Evolutionary conservation across 2,113 vertebrate species (phyloP).

Genomic region (Sorex araneus): DNA sequence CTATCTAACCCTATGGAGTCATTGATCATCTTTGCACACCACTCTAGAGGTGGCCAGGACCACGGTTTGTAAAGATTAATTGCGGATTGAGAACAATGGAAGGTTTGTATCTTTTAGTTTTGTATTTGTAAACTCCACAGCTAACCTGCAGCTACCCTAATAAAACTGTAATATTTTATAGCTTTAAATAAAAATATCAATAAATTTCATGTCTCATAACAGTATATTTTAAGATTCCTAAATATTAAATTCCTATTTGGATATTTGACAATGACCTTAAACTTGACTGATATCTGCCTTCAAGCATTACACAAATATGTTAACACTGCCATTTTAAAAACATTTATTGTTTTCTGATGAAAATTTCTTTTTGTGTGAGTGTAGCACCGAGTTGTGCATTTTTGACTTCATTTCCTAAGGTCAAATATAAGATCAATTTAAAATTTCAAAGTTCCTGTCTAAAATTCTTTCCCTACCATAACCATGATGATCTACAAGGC

Average conservation of each 20-base stretch:
- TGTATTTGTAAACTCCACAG: background rate
- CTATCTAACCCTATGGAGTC: background rate
- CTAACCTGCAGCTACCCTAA: background rate
- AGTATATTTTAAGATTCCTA: slow-evolving; percentile 17
- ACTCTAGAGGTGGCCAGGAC: background rate
- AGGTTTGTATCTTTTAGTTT: background rate
- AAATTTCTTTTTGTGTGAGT: slow-evolving; percentile 62
- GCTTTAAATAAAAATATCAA: slow-evolving; percentile 57
- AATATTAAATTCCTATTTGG: slow-evolving; percentile 69
- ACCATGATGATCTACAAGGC: slow-evolving; percentile 66
- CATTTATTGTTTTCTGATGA: slow-evolving; percentile 77
- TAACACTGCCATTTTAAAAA: slow-evolving; percentile 77
- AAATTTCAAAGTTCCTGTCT: slow-evolving; percentile 73
- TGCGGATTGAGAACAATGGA: slow-evolving; percentile 40
- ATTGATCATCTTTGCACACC: background rate
- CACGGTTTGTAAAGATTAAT: background rate
- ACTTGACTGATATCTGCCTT: slow-evolving; percentile 67
- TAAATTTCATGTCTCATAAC: slow-evolving; percentile 46
- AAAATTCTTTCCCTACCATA: slow-evolving; percentile 44
- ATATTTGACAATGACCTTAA: slow-evolving; percentile 73
- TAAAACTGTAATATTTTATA: slow-evolving; percentile 56
- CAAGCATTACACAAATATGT: slow-evolving; percentile 40
- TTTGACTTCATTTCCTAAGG: slow-evolving; percentile 72
- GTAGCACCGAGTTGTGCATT: slow-evolving; percentile 41
- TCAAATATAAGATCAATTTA: slow-evolving; percentile 75